Percentiles rank a stretch among this genome's conserved stretches.
Evolutionary conservation across 2,113 vertebrate species (phyloP).

Genomic region (Quiscalus mexicanus): DNA sequence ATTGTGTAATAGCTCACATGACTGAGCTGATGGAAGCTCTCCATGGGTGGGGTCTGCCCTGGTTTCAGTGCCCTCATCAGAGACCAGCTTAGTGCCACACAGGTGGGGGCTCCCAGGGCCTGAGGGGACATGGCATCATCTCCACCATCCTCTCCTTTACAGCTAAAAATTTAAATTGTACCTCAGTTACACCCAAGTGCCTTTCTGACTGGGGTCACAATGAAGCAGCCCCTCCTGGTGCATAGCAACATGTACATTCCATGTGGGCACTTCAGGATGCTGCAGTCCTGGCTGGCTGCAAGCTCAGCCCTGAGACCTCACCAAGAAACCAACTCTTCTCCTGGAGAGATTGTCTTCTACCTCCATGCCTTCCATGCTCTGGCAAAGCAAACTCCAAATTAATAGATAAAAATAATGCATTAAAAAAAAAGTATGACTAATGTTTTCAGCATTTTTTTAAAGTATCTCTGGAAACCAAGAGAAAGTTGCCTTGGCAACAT

Average conservation of each 20-base stretch:
- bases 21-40: neutral
- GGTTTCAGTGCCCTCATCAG: neutral
- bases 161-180: neutral
- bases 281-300: neutral
- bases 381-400: neutral
- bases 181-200: neutral
- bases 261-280: neutral
- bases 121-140: neutral
- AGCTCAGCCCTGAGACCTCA: neutral
- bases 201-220: neutral
- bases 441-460: neutral
- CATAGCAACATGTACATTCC: accelerated
- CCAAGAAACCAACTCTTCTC: neutral
- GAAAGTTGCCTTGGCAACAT: conserved; percentile 60
- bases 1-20: neutral
- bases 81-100: accelerated
- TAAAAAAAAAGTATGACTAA: neutral
- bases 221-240: neutral
- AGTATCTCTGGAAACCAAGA: neutral
- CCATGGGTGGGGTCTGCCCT: neutral
- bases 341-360: neutral
- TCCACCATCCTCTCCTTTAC: neutral
- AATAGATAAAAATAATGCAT: neutral
- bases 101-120: too few species aligned
- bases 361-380: neutral